Evolutionary conservation across 92 coral and sea anemone species (phyloP).

Genomic region (Montipora capitata): DNA sequence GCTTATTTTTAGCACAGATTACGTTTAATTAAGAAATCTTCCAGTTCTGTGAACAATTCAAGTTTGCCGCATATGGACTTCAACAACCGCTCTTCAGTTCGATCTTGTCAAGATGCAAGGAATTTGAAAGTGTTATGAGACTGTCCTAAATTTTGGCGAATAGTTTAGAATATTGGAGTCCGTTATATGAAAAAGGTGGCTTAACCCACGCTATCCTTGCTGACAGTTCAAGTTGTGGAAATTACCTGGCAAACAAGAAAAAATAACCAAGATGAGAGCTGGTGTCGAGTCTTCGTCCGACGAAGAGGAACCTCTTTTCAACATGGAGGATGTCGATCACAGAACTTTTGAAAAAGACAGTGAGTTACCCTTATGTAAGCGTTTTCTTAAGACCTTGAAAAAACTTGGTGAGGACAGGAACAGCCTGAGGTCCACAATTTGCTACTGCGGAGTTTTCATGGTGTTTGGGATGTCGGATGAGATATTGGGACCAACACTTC

Average conservation of each 20-base stretch:
- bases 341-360: slow-evolving; percentile 72
- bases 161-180: not conserved
- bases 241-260: not conserved
- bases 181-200: not conserved
- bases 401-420: slow-evolving; percentile 77
- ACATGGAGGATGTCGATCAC: slow-evolving; percentile 87
- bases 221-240: not conserved
- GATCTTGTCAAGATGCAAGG: not conserved
- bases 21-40: too few species aligned
- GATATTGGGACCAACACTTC: slow-evolving; percentile 86
- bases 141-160: not conserved
- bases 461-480: slow-evolving; percentile 97
- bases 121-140: not conserved
- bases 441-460: slow-evolving; percentile 92
- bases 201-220: not conserved
- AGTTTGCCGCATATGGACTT: not conserved
- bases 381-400: slow-evolving; percentile 63
- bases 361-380: slow-evolving; percentile 72
- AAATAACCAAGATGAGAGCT: slow-evolving; percentile 67
- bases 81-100: not conserved
- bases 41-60: not conserved
- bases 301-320: slow-evolving; percentile 87
- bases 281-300: slow-evolving; percentile 79
- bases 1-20: not conserved
- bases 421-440: slow-evolving; percentile 83